Conservation (phyloP, 2,797 vertebrate genomes). For the Pseudochirops corinnae region DNA sequence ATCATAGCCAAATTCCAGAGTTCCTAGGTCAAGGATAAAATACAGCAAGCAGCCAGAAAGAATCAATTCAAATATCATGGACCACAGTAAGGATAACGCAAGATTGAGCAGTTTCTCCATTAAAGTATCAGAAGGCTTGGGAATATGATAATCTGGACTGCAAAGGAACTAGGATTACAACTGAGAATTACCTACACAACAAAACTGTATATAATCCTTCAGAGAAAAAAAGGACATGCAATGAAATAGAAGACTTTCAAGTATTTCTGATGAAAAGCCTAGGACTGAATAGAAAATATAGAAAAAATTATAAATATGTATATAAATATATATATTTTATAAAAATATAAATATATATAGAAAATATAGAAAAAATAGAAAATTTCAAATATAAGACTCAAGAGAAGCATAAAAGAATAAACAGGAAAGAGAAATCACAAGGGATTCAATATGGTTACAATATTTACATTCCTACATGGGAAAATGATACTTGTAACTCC, state of each 20-base stretch:
- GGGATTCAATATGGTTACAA: background rate
- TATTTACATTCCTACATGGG: background rate
- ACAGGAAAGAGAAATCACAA: background rate
- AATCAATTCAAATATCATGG: no score
- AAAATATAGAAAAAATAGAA: no score
- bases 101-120: no score
- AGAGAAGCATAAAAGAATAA: background rate
- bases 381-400: background rate
- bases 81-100: no score
- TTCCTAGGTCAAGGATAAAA: no score
- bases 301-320: no score
- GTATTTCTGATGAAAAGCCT: background rate
- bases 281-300: background rate
- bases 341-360: no score
- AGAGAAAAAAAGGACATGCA: background rate
- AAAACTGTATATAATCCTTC: background rate
- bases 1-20: no score
- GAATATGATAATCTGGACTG: no score
- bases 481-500: background rate
- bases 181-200: background rate
- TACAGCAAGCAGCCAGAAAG: no score
- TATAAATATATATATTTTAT: no score
- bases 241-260: background rate
- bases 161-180: background rate
- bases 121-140: no score